phyloP scores from a whole-genome alignment of 2,888 invertebrate genomes.

The Melinopterus prodromus region DNA sequence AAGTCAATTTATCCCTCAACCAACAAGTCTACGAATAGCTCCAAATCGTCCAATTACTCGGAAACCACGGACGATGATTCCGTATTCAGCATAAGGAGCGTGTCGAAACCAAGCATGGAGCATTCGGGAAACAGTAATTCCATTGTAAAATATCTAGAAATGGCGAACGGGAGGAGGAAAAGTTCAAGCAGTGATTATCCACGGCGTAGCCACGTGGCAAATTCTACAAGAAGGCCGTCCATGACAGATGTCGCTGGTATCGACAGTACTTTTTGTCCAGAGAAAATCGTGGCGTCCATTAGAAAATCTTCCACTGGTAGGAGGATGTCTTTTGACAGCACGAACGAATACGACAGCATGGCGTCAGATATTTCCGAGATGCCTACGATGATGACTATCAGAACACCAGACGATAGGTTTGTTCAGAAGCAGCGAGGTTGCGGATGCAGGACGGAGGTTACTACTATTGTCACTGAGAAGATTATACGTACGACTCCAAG shows the following conservation, averaged over 20 bases:
- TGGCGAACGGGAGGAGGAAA: background rate
- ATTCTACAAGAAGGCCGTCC: background rate
- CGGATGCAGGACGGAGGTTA: background rate
- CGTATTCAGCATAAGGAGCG: background rate
- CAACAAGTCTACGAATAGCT: background rate
- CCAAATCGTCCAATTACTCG: background rate
- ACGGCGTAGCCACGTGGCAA: background rate
- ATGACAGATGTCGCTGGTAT: background rate
- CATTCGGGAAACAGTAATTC: background rate
- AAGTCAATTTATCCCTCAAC: background rate
- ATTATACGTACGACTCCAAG: background rate
- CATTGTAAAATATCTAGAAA: background rate
- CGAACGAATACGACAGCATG: background rate
- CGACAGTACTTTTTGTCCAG: background rate
- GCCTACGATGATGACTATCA: background rate
- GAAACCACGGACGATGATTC: background rate
- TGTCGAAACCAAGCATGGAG: background rate
- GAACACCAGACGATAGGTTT: background rate
- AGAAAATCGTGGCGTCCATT: background rate
- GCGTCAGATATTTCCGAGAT: background rate
- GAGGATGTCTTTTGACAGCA: background rate
- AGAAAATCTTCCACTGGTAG: background rate
- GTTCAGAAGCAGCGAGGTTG: background rate
- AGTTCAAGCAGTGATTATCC: background rate
- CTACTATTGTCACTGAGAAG: background rate